Base-by-base conservation (phyloP, 2,888 invertebrate genomes). In the Lordiphosa fenestrarum region DNA sequence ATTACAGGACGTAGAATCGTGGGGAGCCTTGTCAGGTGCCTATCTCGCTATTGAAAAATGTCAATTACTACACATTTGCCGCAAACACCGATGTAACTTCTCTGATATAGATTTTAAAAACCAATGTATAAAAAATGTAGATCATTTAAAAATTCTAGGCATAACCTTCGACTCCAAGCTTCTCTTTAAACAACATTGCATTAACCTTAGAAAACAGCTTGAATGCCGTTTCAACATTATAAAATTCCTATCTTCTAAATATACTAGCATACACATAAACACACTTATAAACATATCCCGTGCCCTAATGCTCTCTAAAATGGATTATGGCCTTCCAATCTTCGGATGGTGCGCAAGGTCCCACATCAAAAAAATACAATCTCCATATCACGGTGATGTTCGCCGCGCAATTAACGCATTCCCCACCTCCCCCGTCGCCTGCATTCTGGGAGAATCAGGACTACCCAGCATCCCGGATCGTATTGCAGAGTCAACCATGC, bases 81-180 rank as follows among this genome's bases (percentile, higher is more conserved):
- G 38, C 9, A 38, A 38, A 15, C 38, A 38, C 15, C 15, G 15
- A 38, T 38, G 15, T 38, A 6, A 38, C 12, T 13, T 38, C 38
- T 3, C 38, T 2, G 12, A 38, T 9, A 38, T 12, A 12, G 38
- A 25, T 6, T 44, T 44, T 44, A 44, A 44, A 12, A 44, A 44
- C 44, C 9, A 33, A 9, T 19, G n/a, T 21, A 41, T 41, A 3
- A 23, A 41, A 41, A 19, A n/a, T 42, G 42, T 42, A 25, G 6
- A 36, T 37, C 30, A 48, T 21, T 7, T 12, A 4, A 37, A 37
- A 36, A 48, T 48, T 23, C 12, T 48, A 7, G 47, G 23, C 21
- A 37, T 48, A 48, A 37, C 37, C 37, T 37, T 48, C 37, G 47
- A 37, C 37, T 48, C 23, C 4, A 48, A 36, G 36, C 23, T 48